Evolutionary conservation across 2,888 invertebrate species (phyloP), one percentile per base, ranked within the genome.

Genomic region (Pseudococcus jackbeardsleyi): DNA sequence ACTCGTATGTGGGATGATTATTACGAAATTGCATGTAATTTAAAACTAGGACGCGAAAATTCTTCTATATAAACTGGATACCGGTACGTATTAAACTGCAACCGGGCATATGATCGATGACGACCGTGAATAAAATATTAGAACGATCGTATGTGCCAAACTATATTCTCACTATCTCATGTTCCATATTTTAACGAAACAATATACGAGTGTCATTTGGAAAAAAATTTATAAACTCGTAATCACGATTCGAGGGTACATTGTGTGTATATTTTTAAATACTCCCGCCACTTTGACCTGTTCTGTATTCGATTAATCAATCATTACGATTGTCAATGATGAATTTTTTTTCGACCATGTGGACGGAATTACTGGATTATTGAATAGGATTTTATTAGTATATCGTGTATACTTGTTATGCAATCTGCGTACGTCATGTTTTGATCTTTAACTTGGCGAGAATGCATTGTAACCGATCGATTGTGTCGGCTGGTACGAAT

Each of bases 301-400:
- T 26, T 85, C 59, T 54, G 85, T 85, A 39, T 85, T 54, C 85
- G 85, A 85, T 85, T 85, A 85, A 85, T 85, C 85, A 85, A 85
- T 85, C 85, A 59, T 85, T 59, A 64, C 59, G 85, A 64, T 85
- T 85, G 85, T 85, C 85, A 39, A 39, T 26, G 33, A 17, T 33
- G 72, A 72, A 26, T 33, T 72, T 17, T 72, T 72, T 72, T 72
- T 72, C 15, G 72, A n/a, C 33, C 26, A 33, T 33, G 72, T 72
- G 33, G 72, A 72, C 7, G 42, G 42, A 42, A 42, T 42, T 42
- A 72, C 33, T 6, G 11, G 17, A 72, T 72, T 72, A 72, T 72
- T 72, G 72, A 72, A 72, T 72, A 72, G 72, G 6, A 33, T 72
- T 33, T 72, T 72, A 72, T 39, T 72, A 33, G 26, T 33, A 72